These are phyloP conservation scores for Crenichthys baileyi DNA, from an alignment of 2,797 vertebrate species.

Conservation along the genomic window DNA sequence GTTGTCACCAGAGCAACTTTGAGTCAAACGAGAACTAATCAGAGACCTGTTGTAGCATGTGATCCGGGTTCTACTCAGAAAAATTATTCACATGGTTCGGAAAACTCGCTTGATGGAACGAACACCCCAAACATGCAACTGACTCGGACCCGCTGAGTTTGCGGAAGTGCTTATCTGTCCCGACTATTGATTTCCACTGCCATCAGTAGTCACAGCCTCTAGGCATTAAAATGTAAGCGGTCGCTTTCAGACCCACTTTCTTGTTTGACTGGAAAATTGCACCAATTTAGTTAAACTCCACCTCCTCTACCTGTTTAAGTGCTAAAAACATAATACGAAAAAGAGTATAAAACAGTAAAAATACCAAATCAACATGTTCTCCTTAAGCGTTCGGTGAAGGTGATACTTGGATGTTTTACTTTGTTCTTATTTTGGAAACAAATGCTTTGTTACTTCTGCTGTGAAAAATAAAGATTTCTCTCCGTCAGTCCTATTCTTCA, in stretches of 20 bases:
- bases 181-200: slow-evolving; percentile 55
- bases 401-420: slow-evolving; percentile 57
- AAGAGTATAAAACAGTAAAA: slow-evolving; percentile 35
- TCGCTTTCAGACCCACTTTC: slow-evolving; percentile 32
- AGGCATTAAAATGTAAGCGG: slow-evolving; percentile 2
- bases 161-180: slow-evolving; percentile 36
- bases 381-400: slow-evolving; percentile 58
- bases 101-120: slow-evolving; percentile 30
- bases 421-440: slow-evolving; percentile 74
- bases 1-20: slow-evolving; percentile 14
- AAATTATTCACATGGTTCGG: slow-evolving; percentile 16
- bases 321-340: slow-evolving; percentile 42
- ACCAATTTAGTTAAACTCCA: slow-evolving; percentile 32
- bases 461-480: slow-evolving; percentile 82
- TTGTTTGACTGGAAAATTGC: slow-evolving; percentile 56
- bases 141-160: slow-evolving; percentile 21
- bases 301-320: slow-evolving; percentile 36
- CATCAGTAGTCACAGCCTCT: slow-evolving; percentile 53
- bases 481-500: slow-evolving; percentile 49
- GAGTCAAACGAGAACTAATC: slow-evolving; percentile 15
- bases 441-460: slow-evolving; percentile 82
- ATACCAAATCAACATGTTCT: slow-evolving; percentile 58
- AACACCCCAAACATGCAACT: slow-evolving; percentile 6
- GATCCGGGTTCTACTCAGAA: slow-evolving; percentile 22
- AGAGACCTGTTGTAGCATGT: slow-evolving; percentile 5